phyloP scores from a whole-genome alignment of 2,888 invertebrate species.

The Meiosimyza decipiens region DNA sequence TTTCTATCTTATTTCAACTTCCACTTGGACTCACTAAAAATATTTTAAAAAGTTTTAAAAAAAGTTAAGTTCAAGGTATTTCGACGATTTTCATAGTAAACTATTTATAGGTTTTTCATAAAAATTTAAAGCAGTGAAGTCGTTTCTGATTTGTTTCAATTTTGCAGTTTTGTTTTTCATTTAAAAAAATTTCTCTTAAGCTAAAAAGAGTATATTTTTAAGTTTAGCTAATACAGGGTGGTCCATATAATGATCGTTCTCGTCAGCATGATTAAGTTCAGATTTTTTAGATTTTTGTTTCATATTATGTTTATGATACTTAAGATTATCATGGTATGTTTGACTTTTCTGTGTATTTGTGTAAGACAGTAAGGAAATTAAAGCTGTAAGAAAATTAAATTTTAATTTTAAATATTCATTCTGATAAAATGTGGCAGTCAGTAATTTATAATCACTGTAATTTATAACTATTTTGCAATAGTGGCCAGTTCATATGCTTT shows the following conservation, averaged over 20 bases:
- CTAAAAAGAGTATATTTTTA: constrained; percentile 24
- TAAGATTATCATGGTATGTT: background rate
- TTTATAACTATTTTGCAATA: too few species aligned
- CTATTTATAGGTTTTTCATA: background rate
- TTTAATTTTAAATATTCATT: too few species aligned
- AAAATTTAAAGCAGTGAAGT: constrained; percentile 8
- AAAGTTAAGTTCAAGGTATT: background rate
- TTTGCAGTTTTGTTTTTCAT: background rate
- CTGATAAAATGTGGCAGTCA: too few species aligned
- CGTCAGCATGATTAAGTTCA: constrained; percentile 55
- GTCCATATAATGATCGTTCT: constrained; percentile 63
- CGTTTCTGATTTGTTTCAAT: background rate
- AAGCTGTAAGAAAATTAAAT: too few species aligned
- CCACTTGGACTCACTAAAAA: too few species aligned
- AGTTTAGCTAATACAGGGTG: constrained; percentile 56
- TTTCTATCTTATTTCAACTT: background rate
- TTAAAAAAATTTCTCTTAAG: constrained; percentile 8
- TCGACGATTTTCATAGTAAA: background rate
- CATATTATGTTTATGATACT: background rate
- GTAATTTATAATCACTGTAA: too few species aligned
- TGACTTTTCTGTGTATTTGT: background rate
- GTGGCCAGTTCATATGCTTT: too few species aligned
- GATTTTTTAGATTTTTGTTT: constrained; percentile 18
- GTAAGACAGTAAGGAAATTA: too few species aligned
- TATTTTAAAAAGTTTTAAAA: background rate